phyloP scores from a whole-genome alignment of 2,797 vertebrate species.

The Orestias chungarensis region DNA sequence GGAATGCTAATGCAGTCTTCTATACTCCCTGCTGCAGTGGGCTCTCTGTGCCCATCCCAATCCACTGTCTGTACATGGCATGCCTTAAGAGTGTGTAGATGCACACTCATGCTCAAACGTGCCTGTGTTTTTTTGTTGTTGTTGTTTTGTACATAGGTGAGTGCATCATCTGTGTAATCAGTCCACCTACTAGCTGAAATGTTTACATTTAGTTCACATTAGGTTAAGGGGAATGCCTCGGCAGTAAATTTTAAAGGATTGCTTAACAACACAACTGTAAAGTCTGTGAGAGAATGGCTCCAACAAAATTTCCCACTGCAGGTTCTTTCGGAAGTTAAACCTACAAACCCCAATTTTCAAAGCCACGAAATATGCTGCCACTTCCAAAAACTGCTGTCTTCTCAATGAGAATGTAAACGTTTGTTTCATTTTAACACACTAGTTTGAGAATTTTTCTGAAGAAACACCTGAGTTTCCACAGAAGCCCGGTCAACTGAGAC shows the following conservation, averaged over 20 bases:
- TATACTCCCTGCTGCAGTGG: conserved; percentile 76
- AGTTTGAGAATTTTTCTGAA: not conserved
- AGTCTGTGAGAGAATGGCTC: not conserved
- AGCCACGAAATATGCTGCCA: not conserved
- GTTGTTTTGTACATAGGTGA: too few relatives aligned
- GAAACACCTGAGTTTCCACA: not conserved
- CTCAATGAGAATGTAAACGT: not conserved
- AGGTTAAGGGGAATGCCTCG: not conserved
- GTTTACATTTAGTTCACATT: too few relatives aligned
- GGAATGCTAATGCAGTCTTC: conserved; percentile 80
- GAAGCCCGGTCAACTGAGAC: not conserved
- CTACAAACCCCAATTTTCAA: not conserved
- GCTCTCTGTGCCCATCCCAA: conserved; percentile 71
- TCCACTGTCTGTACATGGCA: conserved; percentile 58
- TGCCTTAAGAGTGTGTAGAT: conserved; percentile 27
- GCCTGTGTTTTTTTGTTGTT: not conserved
- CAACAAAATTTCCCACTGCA: not conserved
- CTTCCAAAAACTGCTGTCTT: not conserved
- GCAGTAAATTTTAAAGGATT: not conserved
- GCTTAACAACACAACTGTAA: not conserved
- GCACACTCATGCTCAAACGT: not conserved
- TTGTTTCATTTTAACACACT: not conserved
- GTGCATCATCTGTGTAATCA: not conserved
- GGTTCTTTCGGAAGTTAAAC: not conserved
- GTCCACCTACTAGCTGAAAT: not conserved